Evolutionary conservation across 2,113 vertebrate species (phyloP).

Genomic region (Lontra canadensis): DNA sequence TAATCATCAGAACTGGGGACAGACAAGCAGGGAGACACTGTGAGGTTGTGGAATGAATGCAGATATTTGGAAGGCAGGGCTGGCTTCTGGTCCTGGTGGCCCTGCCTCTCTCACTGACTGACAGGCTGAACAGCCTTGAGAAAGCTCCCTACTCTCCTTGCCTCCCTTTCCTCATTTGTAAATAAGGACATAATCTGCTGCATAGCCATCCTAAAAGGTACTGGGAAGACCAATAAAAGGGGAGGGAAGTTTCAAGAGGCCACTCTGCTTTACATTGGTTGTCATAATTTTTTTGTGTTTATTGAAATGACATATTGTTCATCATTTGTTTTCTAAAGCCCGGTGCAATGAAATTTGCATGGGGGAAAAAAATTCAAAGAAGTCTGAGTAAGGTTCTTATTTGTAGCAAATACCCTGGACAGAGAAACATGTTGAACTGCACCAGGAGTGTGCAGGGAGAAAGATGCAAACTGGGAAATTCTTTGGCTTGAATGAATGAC

Average conservation of each 20-base stretch:
- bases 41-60: neutral
- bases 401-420: neutral
- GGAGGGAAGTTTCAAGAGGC: neutral
- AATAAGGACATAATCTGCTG: neutral
- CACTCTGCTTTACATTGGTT: neutral
- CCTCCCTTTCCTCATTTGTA: neutral
- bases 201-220: neutral
- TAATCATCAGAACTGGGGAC: neutral
- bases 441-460: neutral
- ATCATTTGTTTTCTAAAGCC: neutral
- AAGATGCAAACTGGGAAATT: neutral
- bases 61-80: neutral
- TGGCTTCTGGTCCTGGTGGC: neutral
- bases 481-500: neutral
- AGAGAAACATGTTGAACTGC: neutral
- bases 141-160: neutral
- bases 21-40: neutral
- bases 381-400: neutral
- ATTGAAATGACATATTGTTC: neutral
- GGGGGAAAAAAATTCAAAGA: neutral
- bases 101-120: neutral
- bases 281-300: conserved; percentile 3
- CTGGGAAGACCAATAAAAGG: neutral
- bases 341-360: neutral
- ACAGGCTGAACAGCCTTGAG: neutral